phyloP scores from a whole-genome alignment of 2,888 invertebrate species.

The Abrostola triplasia region DNA sequence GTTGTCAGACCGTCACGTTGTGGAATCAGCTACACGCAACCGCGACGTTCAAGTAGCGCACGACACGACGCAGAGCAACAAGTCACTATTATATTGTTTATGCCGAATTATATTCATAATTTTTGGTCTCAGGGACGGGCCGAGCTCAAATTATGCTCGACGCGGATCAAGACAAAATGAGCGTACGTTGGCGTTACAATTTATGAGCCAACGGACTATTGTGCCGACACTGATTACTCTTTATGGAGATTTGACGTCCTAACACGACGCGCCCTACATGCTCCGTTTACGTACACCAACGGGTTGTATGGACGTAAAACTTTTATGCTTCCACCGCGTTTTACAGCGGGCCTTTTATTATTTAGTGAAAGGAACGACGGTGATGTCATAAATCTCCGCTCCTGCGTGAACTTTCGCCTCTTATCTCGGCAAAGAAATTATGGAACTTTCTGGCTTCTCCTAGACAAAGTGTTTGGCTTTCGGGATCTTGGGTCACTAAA shows the following conservation, averaged over 20 bases:
- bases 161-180: conserved; percentile 65
- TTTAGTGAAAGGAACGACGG: conserved; percentile 88
- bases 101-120: conserved; percentile 55
- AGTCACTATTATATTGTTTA: conserved; percentile 55
- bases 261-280: conserved; percentile 75
- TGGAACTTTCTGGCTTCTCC: conserved; percentile 87
- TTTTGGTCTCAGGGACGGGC: conserved; percentile 46
- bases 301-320: conserved; percentile 87
- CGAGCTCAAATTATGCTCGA: conserved; percentile 49
- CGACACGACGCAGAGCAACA: conserved; percentile 49
- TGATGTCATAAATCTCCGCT: conserved; percentile 88
- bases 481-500: conserved; percentile 82
- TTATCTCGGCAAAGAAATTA: conserved; percentile 88
- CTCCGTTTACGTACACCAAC: conserved; percentile 80
- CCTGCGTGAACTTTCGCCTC: conserved; percentile 88
- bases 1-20: conserved; percentile 53
- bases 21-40: conserved; percentile 52
- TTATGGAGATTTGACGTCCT: conserved; percentile 84
- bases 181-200: conserved; percentile 74
- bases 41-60: conserved; percentile 43
- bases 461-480: conserved; percentile 88
- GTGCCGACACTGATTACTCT: conserved; percentile 85
- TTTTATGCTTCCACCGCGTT: conserved; percentile 86
- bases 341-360: conserved; percentile 88
- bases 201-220: conserved; percentile 78